Base-by-base conservation (phyloP, 2,888 invertebrate species). In the Smittia sp. region DNA sequence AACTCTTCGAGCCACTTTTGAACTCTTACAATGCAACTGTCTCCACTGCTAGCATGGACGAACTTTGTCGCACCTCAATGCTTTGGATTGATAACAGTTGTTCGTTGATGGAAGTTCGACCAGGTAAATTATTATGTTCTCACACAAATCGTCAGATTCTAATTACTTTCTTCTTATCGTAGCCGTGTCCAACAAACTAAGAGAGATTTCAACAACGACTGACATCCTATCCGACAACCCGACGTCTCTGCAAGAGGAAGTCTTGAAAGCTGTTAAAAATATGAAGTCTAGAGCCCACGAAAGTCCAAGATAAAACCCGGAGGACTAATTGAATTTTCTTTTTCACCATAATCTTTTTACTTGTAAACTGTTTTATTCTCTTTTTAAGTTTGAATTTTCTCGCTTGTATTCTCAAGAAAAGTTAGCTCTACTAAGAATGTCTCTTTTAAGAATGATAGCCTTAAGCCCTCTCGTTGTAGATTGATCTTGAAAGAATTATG, bases 61-160 rank as follows among this genome's bases (percentile, higher is more conserved):
- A 98, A 84, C 86, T 98, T 76, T 94, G 93, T 82, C 89, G 94
- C 77, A 94, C 96, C 76, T 94, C 95, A 75, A 86, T 94, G 79
- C 87, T 93, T 75, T 98, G 98, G 98, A 90, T 96, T 74, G 96
- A 98, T 83, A 96, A 97, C 81, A 95, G 96, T 83, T 98, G 97
- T 84, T 95, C 96, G 58, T 88, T 98, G 76, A 92, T 93, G 77
- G 92, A 94, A 85, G 90, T 98, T 83, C 87, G 98, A 79, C 96
- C 96, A 80, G 93, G 97, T 97, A 85, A 81, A 80, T 77, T n/a
- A n/a, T n/a, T n/a, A n/a, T n/a, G n/a, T n/a, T n/a, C n/a, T n/a
- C n/a, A n/a, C n/a, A n/a, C n/a, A n/a, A n/a, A n/a, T n/a, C n/a
- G n/a, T n/a, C n/a, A n/a, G 27, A 18, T 18, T 25, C 25, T 54